Conservation (phyloP, 2,888 invertebrate species). For the Hipparchia sbordonii region DNA sequence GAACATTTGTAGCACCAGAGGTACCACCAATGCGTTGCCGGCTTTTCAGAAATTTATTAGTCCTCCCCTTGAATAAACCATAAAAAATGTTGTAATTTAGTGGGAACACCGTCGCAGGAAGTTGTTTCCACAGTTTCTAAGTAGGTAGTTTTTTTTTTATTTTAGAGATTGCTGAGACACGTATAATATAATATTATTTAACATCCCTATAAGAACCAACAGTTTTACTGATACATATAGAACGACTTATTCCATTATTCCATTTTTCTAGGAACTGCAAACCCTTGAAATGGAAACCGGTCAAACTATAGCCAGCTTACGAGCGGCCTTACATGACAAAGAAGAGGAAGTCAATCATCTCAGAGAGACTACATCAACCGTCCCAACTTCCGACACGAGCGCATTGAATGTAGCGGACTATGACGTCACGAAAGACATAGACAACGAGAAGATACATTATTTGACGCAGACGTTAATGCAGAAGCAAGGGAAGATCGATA, state of each 20-base stretch:
- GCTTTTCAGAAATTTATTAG: too few relatives aligned
- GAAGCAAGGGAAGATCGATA: slow-evolving; percentile 93
- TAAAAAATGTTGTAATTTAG: too few relatives aligned
- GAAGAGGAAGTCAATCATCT: slow-evolving; percentile 60
- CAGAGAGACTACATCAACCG: slow-evolving; percentile 50
- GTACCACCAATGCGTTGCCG: too few relatives aligned
- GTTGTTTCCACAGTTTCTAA: too few relatives aligned
- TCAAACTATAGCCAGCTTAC: slow-evolving; percentile 63
- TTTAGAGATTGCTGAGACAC: too few relatives aligned
- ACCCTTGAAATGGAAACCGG: slow-evolving; percentile 59
- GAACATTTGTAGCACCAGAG: too few relatives aligned
- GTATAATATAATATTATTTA: too few relatives aligned
- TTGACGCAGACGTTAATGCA: slow-evolving; percentile 92
- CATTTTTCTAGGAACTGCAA: slow-evolving; percentile 62
- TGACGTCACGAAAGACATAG: slow-evolving; percentile 59
- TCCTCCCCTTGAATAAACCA: too few relatives aligned
- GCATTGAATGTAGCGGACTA: slow-evolving; percentile 74
- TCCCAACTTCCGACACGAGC: slow-evolving; percentile 59
- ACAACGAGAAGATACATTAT: slow-evolving; percentile 75
- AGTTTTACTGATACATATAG: too few relatives aligned
- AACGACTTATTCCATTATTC: not conserved
- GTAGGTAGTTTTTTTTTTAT: too few relatives aligned
- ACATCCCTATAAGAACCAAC: too few relatives aligned
- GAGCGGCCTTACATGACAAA: slow-evolving; percentile 59
- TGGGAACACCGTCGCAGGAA: too few relatives aligned